Evolutionary conservation across 2,113 vertebrate genomes (phyloP).

Genomic region (Pterocles gutturalis): DNA sequence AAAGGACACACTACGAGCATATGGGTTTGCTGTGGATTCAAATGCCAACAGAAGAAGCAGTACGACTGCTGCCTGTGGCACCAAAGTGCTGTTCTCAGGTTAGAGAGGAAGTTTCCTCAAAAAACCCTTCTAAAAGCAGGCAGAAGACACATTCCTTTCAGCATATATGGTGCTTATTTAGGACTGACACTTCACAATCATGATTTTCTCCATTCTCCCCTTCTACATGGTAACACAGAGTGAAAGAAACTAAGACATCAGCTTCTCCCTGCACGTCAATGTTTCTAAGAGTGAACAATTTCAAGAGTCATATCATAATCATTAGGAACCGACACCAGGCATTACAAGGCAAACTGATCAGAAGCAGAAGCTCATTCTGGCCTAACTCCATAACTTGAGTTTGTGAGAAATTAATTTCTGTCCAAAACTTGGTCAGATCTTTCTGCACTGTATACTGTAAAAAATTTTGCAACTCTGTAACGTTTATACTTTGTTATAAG

Average conservation of each 20-base stretch:
- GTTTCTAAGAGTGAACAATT: background rate
- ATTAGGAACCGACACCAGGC: background rate
- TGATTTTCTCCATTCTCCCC: background rate
- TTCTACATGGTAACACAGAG: background rate
- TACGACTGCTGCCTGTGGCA: background rate
- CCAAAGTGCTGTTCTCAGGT: background rate
- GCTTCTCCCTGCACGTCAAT: background rate
- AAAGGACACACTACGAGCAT: background rate
- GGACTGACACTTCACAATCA: background rate
- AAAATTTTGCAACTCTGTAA: background rate
- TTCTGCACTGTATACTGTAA: background rate
- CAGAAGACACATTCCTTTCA: background rate
- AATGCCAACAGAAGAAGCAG: background rate
- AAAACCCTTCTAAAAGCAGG: background rate
- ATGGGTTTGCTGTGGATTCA: background rate
- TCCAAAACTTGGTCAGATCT: background rate
- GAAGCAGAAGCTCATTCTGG: background rate
- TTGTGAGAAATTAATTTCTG: background rate
- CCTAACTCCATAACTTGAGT: background rate
- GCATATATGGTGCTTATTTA: background rate
- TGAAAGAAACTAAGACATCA: rapidly evolving
- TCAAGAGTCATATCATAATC: background rate
- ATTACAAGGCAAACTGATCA: background rate
- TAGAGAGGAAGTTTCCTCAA: background rate
- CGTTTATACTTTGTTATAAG: background rate